Percentiles rank a stretch among this genome's conserved stretches.
These are phyloP conservation scores for Astyanax mexicanus DNA, from an alignment of 2,797 vertebrate species.

Conservation along the genomic window DNA sequence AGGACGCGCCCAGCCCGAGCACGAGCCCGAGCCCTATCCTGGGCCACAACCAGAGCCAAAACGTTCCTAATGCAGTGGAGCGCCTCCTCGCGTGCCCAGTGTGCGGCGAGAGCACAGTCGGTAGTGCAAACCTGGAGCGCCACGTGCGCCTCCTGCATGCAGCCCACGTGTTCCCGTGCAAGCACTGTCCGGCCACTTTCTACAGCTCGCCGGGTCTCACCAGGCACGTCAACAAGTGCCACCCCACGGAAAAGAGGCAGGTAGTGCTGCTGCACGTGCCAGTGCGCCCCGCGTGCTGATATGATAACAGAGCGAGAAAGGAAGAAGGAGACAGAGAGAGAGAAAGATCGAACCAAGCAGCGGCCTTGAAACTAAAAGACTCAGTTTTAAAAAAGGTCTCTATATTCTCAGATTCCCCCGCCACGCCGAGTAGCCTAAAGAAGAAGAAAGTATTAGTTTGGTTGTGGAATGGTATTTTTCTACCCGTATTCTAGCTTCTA, in stretches of 20 bases:
- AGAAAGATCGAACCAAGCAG: slow-evolving; percentile 7
- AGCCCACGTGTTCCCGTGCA: slow-evolving; percentile 96
- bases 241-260: slow-evolving; percentile 97
- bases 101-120: slow-evolving; percentile 93
- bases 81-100: slow-evolving; percentile 90
- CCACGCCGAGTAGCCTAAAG: slow-evolving; percentile 66
- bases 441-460: slow-evolving; percentile 79
- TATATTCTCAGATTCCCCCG: slow-evolving; percentile 72
- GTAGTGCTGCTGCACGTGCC: slow-evolving; percentile 98
- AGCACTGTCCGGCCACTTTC: slow-evolving; percentile 97
- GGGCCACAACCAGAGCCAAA: slow-evolving; percentile 66
- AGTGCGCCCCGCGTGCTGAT: slow-evolving; percentile 92
- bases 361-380: neutral
- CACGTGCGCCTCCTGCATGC: slow-evolving; percentile 96
- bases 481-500: slow-evolving; percentile 86
- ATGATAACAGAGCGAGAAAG: no score
- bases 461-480: slow-evolving; percentile 86
- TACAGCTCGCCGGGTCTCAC: slow-evolving; percentile 98
- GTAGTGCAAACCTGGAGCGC: slow-evolving; percentile 92
- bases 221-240: slow-evolving; percentile 99
- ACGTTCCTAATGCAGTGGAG: slow-evolving; percentile 66
- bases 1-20: slow-evolving; percentile 74
- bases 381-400: slow-evolving; percentile 35
- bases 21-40: slow-evolving; percentile 73
- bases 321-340: slow-evolving; percentile 1